Evolutionary conservation across 2,113 vertebrate species (phyloP), one percentile per base, ranked within the genome.

Genomic region (Leuciscus idus): DNA sequence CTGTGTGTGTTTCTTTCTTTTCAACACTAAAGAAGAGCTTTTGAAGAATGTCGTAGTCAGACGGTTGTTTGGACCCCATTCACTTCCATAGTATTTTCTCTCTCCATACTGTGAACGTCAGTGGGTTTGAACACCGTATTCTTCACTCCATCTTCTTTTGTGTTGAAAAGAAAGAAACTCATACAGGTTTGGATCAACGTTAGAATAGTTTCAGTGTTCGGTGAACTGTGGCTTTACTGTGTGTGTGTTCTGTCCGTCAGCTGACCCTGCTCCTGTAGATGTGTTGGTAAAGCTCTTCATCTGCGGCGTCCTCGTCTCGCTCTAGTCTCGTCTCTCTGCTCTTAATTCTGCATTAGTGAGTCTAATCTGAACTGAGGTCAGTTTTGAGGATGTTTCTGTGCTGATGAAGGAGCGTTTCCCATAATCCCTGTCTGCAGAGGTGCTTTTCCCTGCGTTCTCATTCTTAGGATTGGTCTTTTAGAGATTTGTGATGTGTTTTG

Each of bases 321-420:
- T 68, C 64, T 39, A 1, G 30, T 21, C 39, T 50, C 5, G 11
- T 78, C 30, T 19, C 4, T 8, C 15, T 7, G 30, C 57, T 46
- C 8, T 43, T 81, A 19, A 28, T 26, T 46, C 36, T 28, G 57
- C 78, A 21, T 52, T 30, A 55, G 4, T 77, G 39, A 81, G 57
- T 46, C 59, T 62, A 64, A 81, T 81, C 78, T 81, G 78, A 62
- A 19, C 78, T 10, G 23, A 81, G 57, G 57, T 81, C 78, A 43
- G 78, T 26, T 62, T 4, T 81, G 39, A 46, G 78, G 78, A 8
- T 64, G 78, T 36, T 59, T n/a, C 77, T 61, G 1, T 13, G 4
- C 30, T 2, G 55, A 79, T 79, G 55, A 39, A 79, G 77, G 2
- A 79, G 30, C 55, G 10, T 61, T 79, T 61, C 77, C 77, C 55